Base-by-base conservation (phyloP, 2,797 vertebrate genomes). In the Sciaenops ocellatus region DNA sequence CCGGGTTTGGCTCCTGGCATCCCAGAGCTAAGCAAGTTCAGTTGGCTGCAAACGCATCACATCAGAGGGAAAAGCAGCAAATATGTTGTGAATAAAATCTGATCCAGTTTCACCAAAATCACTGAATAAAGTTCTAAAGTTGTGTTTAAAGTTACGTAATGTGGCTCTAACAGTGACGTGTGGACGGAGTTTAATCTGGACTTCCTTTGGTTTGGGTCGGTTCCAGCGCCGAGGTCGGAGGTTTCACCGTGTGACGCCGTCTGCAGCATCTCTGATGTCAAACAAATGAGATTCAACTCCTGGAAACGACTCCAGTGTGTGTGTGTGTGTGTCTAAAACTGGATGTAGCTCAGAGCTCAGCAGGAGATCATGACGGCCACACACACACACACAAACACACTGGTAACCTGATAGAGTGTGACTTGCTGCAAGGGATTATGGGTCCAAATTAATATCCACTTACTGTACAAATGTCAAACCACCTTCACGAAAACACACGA, bases 361-460 rank as follows among this genome's bases (percentile, higher is more conserved):
- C 76, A 59, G 61, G 76, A 69, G 51, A 34, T 74, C 61, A 68
- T 57, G 73, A 57, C 13, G 17, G 15, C 24, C 18, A 9, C 62
- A 48, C 42, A 76, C 42, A 55, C 55, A 47, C 57, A 62, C 63
- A 81, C 56, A 57, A 52, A 65, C 67, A 54, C 38, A 3, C 50
- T 10, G 20, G 87, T 87, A 89, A 92, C 84, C 62, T 76, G 89
- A 91, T 67, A 84, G 26, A 62, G 60, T 84, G 85, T 42, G 67
- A 80, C 83, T 59, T 71, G 76, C 83, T 88, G 79, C 80, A 87
- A 84, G 60, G 90, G 87, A 88, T 89, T 79, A 87, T 80, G 85
- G 91, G 72, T 88, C 87, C 72, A 86, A 82, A 88, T 86, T 83
- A 89, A 90, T 89, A 75, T 89, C 82, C 79, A 64, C 81, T 87